Evolutionary conservation across 2,797 vertebrate species (phyloP).

Genomic region (Synaphobranchus kaupii): DNA sequence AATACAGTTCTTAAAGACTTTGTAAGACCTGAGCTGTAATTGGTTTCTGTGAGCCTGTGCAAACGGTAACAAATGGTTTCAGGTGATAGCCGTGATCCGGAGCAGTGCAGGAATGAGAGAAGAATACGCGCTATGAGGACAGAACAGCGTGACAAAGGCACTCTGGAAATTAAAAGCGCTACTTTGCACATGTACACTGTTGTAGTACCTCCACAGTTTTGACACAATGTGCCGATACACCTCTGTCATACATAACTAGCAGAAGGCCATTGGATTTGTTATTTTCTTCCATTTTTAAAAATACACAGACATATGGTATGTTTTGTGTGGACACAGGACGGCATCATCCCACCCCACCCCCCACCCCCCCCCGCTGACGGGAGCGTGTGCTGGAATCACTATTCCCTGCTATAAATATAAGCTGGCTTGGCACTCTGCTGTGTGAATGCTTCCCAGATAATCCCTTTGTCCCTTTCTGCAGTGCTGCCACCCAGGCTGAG

Average conservation of each 20-base stretch:
- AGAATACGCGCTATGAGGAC: background rate
- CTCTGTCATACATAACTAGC: background rate
- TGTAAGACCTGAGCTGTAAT: background rate
- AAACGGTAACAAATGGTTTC: background rate
- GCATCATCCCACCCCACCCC: background rate
- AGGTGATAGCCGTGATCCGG: background rate
- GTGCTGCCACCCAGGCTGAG: background rate
- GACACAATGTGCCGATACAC: background rate
- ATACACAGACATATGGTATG: constrained; percentile 27
- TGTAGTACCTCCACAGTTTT: background rate
- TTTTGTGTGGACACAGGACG: constrained; percentile 14
- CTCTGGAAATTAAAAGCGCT: background rate
- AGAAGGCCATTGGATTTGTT: constrained; percentile 9
- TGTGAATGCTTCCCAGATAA: constrained; percentile 23
- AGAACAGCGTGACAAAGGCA: background rate
- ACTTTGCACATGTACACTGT: background rate
- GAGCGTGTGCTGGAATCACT: constrained; percentile 11
- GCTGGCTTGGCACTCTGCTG: constrained; percentile 2
- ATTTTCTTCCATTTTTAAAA: background rate
- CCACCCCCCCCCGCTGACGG: background rate
- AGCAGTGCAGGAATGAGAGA: background rate
- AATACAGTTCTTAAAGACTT: background rate
- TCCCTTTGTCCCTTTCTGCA: constrained; percentile 28
- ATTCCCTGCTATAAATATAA: constrained; percentile 27
- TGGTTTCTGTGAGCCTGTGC: background rate